A percentile compares a stretch with the other conserved stretches of the same genome.
phyloP scores from a whole-genome alignment of 2,888 invertebrate genomes.

The Stenoptilia bipunctidactyla region DNA sequence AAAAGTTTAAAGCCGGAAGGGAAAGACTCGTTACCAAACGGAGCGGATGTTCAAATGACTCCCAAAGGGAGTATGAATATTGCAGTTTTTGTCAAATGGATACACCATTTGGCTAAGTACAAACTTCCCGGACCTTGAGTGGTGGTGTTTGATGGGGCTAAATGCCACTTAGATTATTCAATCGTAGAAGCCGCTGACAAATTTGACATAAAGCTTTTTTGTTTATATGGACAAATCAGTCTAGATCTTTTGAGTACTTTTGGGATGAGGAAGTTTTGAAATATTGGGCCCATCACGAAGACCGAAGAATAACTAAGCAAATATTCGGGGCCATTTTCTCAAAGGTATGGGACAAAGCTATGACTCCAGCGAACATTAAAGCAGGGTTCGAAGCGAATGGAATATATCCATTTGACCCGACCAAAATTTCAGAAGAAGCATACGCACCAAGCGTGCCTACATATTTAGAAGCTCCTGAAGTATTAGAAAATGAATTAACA shows the following conservation, averaged over 20 bases:
- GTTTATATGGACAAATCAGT: constrained; percentile 25
- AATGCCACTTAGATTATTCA: constrained; percentile 6
- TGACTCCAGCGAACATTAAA: constrained; percentile 19
- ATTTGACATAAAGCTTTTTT: constrained; percentile 14
- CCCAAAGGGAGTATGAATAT: constrained; percentile 7
- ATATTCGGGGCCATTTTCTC: constrained; percentile 20
- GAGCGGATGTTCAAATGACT: constrained; percentile 10
- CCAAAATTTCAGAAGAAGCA: constrained; percentile 10
- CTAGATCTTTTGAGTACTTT: constrained; percentile 24
- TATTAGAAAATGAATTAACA: constrained; percentile 1
- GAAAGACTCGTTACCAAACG: constrained; percentile 11
- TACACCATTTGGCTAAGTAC: constrained; percentile 21
- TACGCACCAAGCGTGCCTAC: constrained; percentile 21
- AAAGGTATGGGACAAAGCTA: constrained; percentile 20
- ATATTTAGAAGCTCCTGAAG: constrained; percentile 9
- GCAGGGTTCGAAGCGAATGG: constrained; percentile 12
- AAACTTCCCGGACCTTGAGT: constrained; percentile 14
- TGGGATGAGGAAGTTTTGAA: constrained; percentile 28
- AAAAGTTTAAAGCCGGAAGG: constrained; percentile 12
- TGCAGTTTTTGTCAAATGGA: constrained; percentile 6
- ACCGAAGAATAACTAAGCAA: constrained; percentile 21
- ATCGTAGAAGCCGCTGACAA: constrained; percentile 19
- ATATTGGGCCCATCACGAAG: constrained; percentile 21
- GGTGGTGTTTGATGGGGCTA: constrained; percentile 10
- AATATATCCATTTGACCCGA: too few species aligned